Evolutionary conservation across 2,888 invertebrate species (phyloP), one percentile per base, ranked within the genome.

Genomic region (Cremastinae sp.): DNA sequence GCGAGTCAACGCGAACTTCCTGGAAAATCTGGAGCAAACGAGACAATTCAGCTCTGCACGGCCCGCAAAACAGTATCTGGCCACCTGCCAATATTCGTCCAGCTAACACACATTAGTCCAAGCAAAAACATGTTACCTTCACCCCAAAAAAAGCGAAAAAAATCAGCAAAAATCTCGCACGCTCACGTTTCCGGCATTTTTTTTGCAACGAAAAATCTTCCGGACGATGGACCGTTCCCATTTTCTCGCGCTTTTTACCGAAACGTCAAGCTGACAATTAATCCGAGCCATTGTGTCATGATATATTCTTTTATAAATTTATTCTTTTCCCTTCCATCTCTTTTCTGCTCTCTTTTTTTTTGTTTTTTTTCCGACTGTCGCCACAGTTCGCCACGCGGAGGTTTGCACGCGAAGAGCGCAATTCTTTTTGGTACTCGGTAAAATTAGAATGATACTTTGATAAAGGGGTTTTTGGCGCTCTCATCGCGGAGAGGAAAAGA

Each of bases 391-490:
- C 9, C 41, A 41, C 22, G 39, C 16, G 8, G 58, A 37, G 39
- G 14, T 61, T 64, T 43, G 45, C 20, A 66, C 5, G 9, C 39
- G 18, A n/a, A 53, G 49, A 51, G 43, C 37, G 80, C 83, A 84
- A 86, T 88, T 85, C 84, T 84, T 82, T 82, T 83, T 80, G 81
- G 83, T 85, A 84, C 85, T 84, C 84, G 83, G 82, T 80, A 83
- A 87, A 87, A 89, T 86, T 87, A 84, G 88, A 88, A 89, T 88
- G 87, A 87, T 85, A 87, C 86, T 88, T 88, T 88, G 88, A 89
- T 88, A 87, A 88, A 88, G 88, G 88, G 88, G 83, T 83, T 70
- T 70, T 70, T 70, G 84, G 56, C 55, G 43, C 58, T 61, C 45
- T 72, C 62, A 43, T 12, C 43, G n/a, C 43, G 43, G 43, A 14